Conservation (phyloP, 1,140 invertebrate genomes). For the Megalopta genalis region DNA sequence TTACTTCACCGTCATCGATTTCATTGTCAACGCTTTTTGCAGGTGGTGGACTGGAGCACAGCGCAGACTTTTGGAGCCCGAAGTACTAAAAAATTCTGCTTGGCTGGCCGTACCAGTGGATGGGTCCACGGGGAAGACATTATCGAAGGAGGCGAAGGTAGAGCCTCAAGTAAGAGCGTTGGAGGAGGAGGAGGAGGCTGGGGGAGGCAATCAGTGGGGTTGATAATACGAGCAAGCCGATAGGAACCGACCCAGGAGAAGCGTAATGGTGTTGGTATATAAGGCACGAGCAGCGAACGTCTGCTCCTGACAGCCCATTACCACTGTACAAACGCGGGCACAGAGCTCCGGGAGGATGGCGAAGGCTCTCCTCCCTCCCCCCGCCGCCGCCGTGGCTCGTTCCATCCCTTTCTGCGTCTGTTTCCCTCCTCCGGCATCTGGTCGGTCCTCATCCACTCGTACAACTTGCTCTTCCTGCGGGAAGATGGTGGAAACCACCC, state of each 20-base stretch:
- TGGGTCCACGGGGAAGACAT: conserved; percentile 13
- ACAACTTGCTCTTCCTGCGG: conserved; percentile 8
- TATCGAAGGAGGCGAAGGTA: conserved; percentile 30
- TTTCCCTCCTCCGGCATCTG: conserved; percentile 12
- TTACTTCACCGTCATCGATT: no score
- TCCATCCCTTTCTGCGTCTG: conserved; percentile 11
- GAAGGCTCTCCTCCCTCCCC: conserved; percentile 40
- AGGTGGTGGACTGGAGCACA: no score
- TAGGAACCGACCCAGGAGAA: conserved; percentile 62
- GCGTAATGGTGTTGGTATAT: conserved; percentile 71
- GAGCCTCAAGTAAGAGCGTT: not conserved
- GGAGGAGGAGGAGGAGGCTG: conserved; percentile 23
- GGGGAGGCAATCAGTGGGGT: conserved; percentile 39
- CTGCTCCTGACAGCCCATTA: conserved; percentile 78
- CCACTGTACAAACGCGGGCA: conserved; percentile 75
- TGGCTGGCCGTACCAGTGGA: no score
- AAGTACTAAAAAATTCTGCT: no score
- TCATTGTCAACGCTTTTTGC: no score
- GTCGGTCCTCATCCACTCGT: not conserved
- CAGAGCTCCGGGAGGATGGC: conserved; percentile 55
- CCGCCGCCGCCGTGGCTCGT: not conserved
- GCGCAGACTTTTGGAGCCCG: no score
- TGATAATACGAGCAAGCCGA: conserved; percentile 56
- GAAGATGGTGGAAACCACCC: conserved; percentile 33
- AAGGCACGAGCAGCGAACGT: conserved; percentile 72